Evolutionary conservation across 2,113 vertebrate species (phyloP), one percentile per base, ranked within the genome.

Genomic region (Diglossa brunneiventris): DNA sequence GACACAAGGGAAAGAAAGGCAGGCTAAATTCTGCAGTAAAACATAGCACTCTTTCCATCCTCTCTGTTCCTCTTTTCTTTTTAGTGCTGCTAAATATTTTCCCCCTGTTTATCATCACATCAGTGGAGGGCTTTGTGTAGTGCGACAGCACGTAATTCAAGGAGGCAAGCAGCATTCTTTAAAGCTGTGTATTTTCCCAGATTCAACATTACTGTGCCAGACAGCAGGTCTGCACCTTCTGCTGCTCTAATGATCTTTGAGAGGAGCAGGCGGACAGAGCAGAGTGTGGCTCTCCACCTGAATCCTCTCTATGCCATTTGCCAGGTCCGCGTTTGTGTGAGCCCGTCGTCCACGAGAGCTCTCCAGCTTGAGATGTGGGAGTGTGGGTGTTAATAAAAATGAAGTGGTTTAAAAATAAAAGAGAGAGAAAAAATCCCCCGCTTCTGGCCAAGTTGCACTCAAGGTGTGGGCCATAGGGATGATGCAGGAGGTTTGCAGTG

Each of bases 201-300:
- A 18, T 59, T 75, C 56, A 58, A 19, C 27, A 55, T 33, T 68
- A 21, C 58, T 70, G 94, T 83, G 85, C 64, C 63, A 93, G 95
- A 73, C 62, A 76, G 35, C 74, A 80, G 70, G 37, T 66, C 86
- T 92, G 37, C 61, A 75, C 59, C 87, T 95, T 95, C 58, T 83
- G 88, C 10, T 7, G 68, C 86, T 94, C 82, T 85, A 91, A 76
- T 81, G 83, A 88, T 80, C 84, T 76, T 91, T 63, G 37, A 77
- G 80, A 91, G 90, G 81, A 88, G 22, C 18, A 53, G 66, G 75
- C 81, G 94, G 74, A 53, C 21, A 37, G 17, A 14, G 27, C 35
- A 53, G 61, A 50, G 33, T 7, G n/a, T 56, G 0, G 2, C 53
- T 63, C 52, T 92, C 80, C 87, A 79, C 66, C 30, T 35, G 80